phyloP scores from a whole-genome alignment of 2,888 invertebrate genomes.

The Molorchus minor region DNA sequence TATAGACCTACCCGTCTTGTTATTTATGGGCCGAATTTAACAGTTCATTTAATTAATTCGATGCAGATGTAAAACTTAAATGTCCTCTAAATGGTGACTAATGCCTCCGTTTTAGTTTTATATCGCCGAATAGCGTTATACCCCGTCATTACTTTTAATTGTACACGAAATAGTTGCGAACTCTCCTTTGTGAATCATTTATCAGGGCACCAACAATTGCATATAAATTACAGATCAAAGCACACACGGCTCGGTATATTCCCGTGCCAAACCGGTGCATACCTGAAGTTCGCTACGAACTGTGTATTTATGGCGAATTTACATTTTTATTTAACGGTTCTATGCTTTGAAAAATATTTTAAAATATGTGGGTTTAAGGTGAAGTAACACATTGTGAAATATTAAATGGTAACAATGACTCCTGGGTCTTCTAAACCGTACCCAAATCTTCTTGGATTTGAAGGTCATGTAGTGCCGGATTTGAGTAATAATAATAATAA shows the following conservation, averaged over 20 bases:
- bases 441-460: too few relatives aligned
- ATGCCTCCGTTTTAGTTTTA: constrained; percentile 13
- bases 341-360: too few relatives aligned
- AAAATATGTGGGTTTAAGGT: too few relatives aligned
- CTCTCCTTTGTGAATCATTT: constrained; percentile 31
- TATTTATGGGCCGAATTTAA: constrained; percentile 4
- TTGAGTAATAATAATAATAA: too few relatives aligned
- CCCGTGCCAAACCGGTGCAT: constrained; percentile 11
- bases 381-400: too few relatives aligned
- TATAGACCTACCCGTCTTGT: too few relatives aligned
- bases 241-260: constrained; percentile 12
- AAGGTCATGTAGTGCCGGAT: too few relatives aligned
- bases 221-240: constrained; percentile 35
- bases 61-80: constrained; percentile 16
- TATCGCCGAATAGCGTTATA: constrained; percentile 13
- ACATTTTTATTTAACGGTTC: too few relatives aligned
- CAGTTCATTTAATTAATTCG: constrained; percentile 15
- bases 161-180: constrained; percentile 18
- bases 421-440: too few relatives aligned
- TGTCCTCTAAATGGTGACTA: constrained; percentile 7
- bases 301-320: too few relatives aligned
- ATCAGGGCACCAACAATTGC: constrained; percentile 22
- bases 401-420: too few relatives aligned
- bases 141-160: constrained; percentile 16
- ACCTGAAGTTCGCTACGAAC: neutral